Evolutionary conservation across 2,113 vertebrate species (phyloP).

Genomic region (Psittacula cyanocephala): DNA sequence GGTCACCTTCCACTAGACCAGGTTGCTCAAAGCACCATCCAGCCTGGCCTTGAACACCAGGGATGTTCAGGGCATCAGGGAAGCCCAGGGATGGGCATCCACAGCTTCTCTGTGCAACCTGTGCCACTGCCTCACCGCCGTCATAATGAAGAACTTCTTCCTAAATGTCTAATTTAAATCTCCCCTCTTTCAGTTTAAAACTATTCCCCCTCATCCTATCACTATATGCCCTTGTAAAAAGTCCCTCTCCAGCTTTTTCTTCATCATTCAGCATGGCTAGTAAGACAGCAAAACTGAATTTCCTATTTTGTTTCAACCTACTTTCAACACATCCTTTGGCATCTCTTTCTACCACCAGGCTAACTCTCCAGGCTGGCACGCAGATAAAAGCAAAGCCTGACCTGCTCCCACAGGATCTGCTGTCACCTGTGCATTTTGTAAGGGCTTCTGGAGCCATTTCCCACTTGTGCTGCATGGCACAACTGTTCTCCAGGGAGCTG

Average conservation of each 20-base stretch:
- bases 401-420: not conserved
- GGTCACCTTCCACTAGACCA: not conserved
- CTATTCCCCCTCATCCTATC: not conserved
- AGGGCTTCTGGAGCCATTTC: not conserved
- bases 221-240: not conserved
- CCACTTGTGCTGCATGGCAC: not conserved
- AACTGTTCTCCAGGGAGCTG: not conserved
- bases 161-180: not conserved
- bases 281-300: not conserved
- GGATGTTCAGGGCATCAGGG: too few relatives aligned
- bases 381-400: not conserved
- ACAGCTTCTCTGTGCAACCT: not conserved
- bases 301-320: not conserved
- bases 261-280: not conserved
- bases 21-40: not conserved
- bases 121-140: not conserved
- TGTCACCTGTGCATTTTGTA: not conserved
- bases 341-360: not conserved
- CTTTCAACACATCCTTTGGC: not conserved
- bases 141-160: not conserved
- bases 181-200: not conserved
- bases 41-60: not conserved
- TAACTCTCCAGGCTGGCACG: not conserved
- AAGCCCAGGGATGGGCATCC: not conserved
- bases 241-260: not conserved